These are phyloP conservation scores for Dynastes maya DNA, from an alignment of 2,888 invertebrate species.

Conservation along the genomic window DNA sequence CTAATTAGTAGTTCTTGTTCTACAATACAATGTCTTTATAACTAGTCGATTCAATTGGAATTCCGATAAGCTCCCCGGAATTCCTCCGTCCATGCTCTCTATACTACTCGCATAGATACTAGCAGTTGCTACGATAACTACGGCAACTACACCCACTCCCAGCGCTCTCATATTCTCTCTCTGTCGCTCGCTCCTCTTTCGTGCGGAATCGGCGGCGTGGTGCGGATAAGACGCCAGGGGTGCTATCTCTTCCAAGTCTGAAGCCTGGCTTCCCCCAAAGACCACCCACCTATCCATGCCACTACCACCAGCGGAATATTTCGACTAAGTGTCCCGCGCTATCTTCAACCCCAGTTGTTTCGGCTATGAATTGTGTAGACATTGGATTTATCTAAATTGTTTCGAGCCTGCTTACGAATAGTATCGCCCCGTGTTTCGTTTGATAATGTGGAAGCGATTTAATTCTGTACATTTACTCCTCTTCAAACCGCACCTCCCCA, in stretches of 20 bases:
- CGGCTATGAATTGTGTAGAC: conserved; percentile 64
- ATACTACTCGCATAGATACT: conserved; percentile 35
- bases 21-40: conserved; percentile 67
- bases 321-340: conserved; percentile 56
- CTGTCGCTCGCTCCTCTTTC: conserved; percentile 9
- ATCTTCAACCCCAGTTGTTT: conserved; percentile 60
- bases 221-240: conserved; percentile 43
- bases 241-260: conserved; percentile 52
- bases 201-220: conserved; percentile 15
- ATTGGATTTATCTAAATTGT: conserved; percentile 67
- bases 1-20: conserved; percentile 68
- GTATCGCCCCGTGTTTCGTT: conserved; percentile 54
- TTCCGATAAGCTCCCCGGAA: conserved; percentile 67
- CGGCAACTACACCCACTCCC: conserved; percentile 41
- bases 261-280: conserved; percentile 16
- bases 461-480: conserved; percentile 49
- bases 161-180: conserved; percentile 16
- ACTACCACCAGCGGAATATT: conserved; percentile 55
- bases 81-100: conserved; percentile 60
- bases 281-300: conserved; percentile 25
- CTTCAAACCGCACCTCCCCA: neutral
- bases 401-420: conserved; percentile 58
- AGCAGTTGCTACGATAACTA: conserved; percentile 40
- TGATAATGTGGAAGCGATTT: conserved; percentile 55
- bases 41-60: conserved; percentile 68